These are phyloP conservation scores for Morus bassanus DNA, from an alignment of 2,797 vertebrate species.

Conservation along the genomic window DNA sequence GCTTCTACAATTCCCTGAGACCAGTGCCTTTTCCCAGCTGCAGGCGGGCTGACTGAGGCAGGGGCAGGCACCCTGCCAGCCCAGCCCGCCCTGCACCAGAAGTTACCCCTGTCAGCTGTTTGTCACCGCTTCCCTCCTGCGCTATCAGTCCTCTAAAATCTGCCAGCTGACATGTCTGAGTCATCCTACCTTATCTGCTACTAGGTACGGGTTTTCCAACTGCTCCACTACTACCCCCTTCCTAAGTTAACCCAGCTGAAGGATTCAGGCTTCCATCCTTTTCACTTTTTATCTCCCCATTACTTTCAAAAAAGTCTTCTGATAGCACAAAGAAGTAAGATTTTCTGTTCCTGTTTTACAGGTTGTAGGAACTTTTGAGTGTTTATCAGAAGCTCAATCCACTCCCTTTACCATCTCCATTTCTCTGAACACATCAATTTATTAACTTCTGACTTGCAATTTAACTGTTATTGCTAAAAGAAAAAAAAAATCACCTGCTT, in stretches of 20 bases:
- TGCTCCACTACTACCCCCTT: background rate
- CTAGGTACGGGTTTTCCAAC: background rate
- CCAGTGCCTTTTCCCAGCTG: background rate
- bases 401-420: background rate
- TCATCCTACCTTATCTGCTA: background rate
- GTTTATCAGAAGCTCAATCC: background rate
- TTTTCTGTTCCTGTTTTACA: background rate
- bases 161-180: background rate
- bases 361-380: background rate
- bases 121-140: background rate
- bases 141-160: background rate
- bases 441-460: background rate
- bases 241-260: background rate
- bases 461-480: background rate
- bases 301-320: background rate
- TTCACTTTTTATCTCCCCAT: background rate
- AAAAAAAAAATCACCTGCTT: background rate
- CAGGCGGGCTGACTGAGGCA: rapidly evolving
- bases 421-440: background rate
- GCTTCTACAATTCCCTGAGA: background rate
- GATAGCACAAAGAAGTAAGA: background rate
- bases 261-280: background rate
- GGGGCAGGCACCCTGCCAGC: background rate
- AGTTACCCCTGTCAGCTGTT: background rate
- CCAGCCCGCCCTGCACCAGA: rapidly evolving